Conservation (phyloP, 2,113 vertebrate genomes). For the Serilophus lunatus region DNA sequence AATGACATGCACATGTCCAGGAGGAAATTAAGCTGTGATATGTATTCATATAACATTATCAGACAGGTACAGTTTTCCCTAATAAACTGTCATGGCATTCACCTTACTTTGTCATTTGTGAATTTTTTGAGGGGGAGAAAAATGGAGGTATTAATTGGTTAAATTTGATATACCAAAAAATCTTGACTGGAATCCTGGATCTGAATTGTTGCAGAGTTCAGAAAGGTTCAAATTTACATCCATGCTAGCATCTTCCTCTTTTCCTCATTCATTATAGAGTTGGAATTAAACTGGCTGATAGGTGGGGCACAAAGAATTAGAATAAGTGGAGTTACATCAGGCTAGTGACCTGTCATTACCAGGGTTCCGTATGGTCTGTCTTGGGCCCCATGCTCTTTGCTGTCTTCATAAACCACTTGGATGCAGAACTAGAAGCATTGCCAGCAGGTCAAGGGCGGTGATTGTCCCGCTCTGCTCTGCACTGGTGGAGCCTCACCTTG, state of each 20-base stretch:
- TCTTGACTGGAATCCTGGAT: background rate
- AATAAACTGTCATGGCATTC: constrained; percentile 74
- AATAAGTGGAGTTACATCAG: background rate
- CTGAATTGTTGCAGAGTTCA: background rate
- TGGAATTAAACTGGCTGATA: background rate
- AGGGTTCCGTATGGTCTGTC: rapidly evolving
- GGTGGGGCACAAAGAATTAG: background rate
- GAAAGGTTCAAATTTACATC: background rate
- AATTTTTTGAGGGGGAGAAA: background rate
- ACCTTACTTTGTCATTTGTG: constrained; percentile 1
- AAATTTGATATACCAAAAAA: background rate
- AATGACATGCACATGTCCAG: constrained; percentile 41
- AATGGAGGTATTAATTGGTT: background rate
- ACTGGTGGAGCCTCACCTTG: rapidly evolving
- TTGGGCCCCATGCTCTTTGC: background rate
- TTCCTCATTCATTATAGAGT: background rate
- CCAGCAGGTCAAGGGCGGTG: background rate
- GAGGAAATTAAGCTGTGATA: constrained; percentile 63
- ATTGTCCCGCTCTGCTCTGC: background rate
- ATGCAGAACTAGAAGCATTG: background rate
- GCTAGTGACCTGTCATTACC: rapidly evolving
- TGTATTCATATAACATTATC: constrained; percentile 45
- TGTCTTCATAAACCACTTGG: background rate
- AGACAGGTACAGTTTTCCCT: constrained; percentile 65
- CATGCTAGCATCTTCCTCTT: background rate